phyloP scores from a whole-genome alignment of 2,888 invertebrate species.

The Nemoura dubitans region DNA sequence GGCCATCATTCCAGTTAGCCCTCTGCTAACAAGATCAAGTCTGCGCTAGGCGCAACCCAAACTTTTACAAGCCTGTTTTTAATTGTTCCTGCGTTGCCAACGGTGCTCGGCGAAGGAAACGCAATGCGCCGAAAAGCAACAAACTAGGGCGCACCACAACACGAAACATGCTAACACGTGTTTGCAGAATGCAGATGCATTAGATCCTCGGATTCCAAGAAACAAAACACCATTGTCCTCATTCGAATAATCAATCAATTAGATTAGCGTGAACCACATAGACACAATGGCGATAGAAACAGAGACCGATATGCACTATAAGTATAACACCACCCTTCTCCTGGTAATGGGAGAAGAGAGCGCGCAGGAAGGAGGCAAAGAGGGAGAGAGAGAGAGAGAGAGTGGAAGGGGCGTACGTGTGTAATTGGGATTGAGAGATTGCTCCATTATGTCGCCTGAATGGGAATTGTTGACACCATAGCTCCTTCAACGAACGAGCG shows the following conservation, averaged over 20 bases:
- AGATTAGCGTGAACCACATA: neutral
- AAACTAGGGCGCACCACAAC: too few relatives aligned
- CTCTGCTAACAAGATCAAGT: neutral
- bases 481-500: neutral
- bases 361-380: too few relatives aligned
- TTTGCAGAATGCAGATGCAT: too few relatives aligned
- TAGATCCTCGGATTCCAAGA: too few relatives aligned
- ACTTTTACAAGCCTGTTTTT: neutral
- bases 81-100: neutral
- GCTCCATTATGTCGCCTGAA: constrained; percentile 8
- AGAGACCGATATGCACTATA: neutral
- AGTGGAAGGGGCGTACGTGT: neutral
- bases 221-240: neutral
- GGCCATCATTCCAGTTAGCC: neutral
- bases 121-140: too few relatives aligned
- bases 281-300: neutral
- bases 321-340: too few relatives aligned
- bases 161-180: too few relatives aligned
- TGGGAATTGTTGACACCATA: neutral
- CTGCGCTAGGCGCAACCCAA: neutral
- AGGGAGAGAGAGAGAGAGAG: neutral
- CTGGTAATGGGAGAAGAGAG: neutral
- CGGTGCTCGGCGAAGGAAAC: too few relatives aligned
- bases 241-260: neutral
- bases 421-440: constrained; percentile 22